These are phyloP conservation scores for Coregonus suidteri DNA, from an alignment of 2,797 vertebrate genomes.

Conservation along the genomic window DNA sequence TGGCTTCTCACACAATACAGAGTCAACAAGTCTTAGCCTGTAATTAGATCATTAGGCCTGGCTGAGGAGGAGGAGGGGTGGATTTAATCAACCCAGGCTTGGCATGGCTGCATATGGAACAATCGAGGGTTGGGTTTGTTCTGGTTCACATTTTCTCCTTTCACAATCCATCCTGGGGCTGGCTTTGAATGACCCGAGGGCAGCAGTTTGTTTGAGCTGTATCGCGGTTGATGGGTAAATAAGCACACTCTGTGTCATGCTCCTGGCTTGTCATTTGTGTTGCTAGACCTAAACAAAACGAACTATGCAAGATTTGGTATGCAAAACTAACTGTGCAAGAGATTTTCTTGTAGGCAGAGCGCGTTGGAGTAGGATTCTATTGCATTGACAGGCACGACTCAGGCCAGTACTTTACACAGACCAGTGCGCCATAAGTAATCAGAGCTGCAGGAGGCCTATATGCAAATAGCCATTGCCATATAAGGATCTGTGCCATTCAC, in stretches of 20 bases:
- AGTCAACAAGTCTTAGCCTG: slow-evolving; percentile 75
- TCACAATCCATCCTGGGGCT: slow-evolving; percentile 15
- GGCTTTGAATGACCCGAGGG: slow-evolving; percentile 10
- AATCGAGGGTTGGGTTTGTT: slow-evolving; percentile 46
- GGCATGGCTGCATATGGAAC: slow-evolving; percentile 50
- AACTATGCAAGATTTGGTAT: too few species aligned
- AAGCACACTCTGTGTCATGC: slow-evolving; percentile 2
- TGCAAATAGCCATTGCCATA: too few species aligned
- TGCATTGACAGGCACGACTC: too few species aligned
- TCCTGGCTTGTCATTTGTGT: slow-evolving; percentile 10
- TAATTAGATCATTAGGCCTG: slow-evolving; percentile 78
- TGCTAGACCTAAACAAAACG: not conserved
- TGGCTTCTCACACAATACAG: slow-evolving; percentile 61
- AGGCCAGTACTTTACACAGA: too few species aligned
- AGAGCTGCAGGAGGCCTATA: too few species aligned
- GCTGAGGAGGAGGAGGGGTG: slow-evolving; percentile 48
- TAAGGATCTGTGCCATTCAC: too few species aligned
- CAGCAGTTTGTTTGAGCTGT: slow-evolving; percentile 2
- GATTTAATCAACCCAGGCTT: slow-evolving; percentile 50
- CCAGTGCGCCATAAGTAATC: too few species aligned
- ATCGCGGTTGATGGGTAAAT: slow-evolving; percentile 19
- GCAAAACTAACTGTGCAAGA: too few species aligned
- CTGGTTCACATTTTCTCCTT: not conserved
- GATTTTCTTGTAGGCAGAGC: too few species aligned
- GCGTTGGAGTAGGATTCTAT: too few species aligned